A percentile compares a stretch with the other conserved stretches of the same genome.
These are phyloP conservation scores for Lochmaea crataegi DNA, from an alignment of 2,888 invertebrate species.

Conservation along the genomic window DNA sequence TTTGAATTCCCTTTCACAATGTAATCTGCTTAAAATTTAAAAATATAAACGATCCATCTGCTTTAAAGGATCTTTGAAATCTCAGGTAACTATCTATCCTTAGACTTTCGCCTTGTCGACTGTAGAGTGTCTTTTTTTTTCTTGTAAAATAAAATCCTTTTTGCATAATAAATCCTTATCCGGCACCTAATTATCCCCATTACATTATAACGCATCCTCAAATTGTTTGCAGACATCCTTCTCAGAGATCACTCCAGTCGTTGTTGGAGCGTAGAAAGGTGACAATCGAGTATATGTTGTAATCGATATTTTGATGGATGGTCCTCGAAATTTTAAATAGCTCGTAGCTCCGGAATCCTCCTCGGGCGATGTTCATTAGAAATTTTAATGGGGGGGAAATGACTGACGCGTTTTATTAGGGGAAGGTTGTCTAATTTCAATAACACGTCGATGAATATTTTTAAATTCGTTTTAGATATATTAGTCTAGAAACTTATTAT, in stretches of 20 bases:
- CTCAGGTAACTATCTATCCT: constrained; percentile 16
- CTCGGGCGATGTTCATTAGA: constrained; percentile 1
- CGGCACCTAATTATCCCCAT: constrained; percentile 9
- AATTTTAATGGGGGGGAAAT: constrained; percentile 7
- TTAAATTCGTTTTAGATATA: neutral
- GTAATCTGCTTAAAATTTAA: too few species aligned
- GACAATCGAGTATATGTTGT: constrained; percentile 5
- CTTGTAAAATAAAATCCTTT: constrained; percentile 12
- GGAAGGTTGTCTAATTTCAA: neutral
- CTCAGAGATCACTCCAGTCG: constrained; percentile 7
- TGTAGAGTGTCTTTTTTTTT: neutral
- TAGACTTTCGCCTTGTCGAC: neutral
- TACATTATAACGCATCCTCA: constrained; percentile 7
- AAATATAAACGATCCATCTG: neutral
- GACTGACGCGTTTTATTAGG: constrained; percentile 2
- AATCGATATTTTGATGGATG: constrained; percentile 26
- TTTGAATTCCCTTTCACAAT: too few species aligned
- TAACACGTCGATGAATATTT: neutral
- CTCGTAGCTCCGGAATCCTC: constrained; percentile 4
- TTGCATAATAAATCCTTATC: constrained; percentile 9
- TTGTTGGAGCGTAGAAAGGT: constrained; percentile 15
- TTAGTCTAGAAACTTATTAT: too few species aligned
- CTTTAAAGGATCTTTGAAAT: neutral
- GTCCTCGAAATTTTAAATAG: constrained; percentile 17
- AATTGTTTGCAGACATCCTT: constrained; percentile 13